Evolutionary conservation across 2,113 vertebrate species (phyloP).

Genomic region (Syngnathus scovelli): DNA sequence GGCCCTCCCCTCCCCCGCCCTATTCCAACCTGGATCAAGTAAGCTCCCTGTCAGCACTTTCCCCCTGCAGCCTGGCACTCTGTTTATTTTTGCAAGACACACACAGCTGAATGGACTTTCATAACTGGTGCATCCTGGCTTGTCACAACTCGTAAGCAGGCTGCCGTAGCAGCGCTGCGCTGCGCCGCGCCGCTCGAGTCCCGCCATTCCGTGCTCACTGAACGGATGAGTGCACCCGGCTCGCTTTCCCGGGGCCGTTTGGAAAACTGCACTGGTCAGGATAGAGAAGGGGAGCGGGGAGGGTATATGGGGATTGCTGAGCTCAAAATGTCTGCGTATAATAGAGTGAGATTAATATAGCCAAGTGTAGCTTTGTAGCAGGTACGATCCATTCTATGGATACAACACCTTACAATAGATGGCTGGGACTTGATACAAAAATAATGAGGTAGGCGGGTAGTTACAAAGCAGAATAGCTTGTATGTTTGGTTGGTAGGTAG

Average conservation of each 20-base stretch:
- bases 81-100: conserved; percentile 74
- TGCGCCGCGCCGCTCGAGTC: conserved; percentile 39
- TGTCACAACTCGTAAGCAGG: conserved; percentile 75
- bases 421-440: neutral
- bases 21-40: conserved; percentile 65
- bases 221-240: conserved; percentile 53
- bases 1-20: conserved; percentile 45
- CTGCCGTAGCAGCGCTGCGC: conserved; percentile 40
- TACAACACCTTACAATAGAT: neutral
- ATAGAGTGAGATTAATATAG: neutral
- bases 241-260: conserved; percentile 33
- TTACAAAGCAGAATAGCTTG: neutral
- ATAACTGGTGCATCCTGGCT: conserved; percentile 71
- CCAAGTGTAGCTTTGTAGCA: neutral
- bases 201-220: conserved; percentile 47
- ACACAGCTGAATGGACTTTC: conserved; percentile 68
- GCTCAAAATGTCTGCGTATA: conserved; percentile 7
- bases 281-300: conserved; percentile 11
- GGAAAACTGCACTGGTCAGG: conserved; percentile 41
- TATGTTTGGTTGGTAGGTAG: neutral
- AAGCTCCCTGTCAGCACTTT: conserved; percentile 74
- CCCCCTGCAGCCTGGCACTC: conserved; percentile 60
- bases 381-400: neutral
- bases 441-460: neutral
- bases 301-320: conserved; percentile 5